Conservation (phyloP, 2,888 invertebrate species). For the Parascotia fuliginaria region DNA sequence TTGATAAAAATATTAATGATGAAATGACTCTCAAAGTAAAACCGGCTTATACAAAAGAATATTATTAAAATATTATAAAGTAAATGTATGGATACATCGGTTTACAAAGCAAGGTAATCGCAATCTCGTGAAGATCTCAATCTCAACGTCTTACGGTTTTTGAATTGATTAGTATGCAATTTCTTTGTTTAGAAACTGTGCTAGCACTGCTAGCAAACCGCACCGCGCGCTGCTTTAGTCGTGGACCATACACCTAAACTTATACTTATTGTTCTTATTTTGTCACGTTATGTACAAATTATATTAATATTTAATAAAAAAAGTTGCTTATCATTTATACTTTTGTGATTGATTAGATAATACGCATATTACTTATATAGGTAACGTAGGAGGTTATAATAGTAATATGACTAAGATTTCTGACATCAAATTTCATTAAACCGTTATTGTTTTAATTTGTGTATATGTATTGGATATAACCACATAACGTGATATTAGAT, state of each 20-base stretch:
- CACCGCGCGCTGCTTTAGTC: too few species aligned
- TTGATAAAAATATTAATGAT: slow-evolving; percentile 8
- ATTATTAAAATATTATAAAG: background rate
- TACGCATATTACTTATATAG: too few species aligned
- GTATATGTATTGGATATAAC: background rate
- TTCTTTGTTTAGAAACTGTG: slow-evolving; percentile 23
- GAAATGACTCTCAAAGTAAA: slow-evolving; percentile 12
- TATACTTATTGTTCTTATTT: too few species aligned
- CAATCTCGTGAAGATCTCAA: slow-evolving; percentile 15
- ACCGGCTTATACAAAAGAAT: slow-evolving; percentile 11
- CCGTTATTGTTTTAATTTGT: too few species aligned
- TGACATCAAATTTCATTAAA: too few species aligned
- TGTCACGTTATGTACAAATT: too few species aligned
- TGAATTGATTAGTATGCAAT: slow-evolving; percentile 12
- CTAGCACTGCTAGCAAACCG: slow-evolving; percentile 3
- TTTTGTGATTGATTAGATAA: too few species aligned
- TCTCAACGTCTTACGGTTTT: slow-evolving; percentile 24
- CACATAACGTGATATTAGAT: background rate
- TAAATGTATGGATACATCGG: slow-evolving; percentile 5
- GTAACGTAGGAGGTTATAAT: too few species aligned
- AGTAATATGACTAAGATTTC: too few species aligned
- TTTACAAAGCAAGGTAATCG: slow-evolving; percentile 14
- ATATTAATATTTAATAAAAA: too few species aligned
- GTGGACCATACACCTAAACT: background rate
- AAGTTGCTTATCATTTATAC: too few species aligned